These are phyloP conservation scores for Idris sp. DNA, from an alignment of 1,140 invertebrate species.

Conservation along the genomic window DNA sequence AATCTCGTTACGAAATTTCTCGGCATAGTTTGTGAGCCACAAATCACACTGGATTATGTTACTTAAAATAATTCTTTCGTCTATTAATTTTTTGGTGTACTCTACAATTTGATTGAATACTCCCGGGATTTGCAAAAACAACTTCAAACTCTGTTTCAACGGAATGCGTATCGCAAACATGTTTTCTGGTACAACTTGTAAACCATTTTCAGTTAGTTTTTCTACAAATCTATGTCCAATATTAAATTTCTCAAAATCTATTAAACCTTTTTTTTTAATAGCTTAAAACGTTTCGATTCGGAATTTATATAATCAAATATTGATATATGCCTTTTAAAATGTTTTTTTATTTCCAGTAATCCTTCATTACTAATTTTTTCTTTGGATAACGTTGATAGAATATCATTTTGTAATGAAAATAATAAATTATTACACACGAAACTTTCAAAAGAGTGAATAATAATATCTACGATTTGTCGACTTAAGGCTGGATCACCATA, in stretches of 20 bases:
- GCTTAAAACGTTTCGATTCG: constrained; percentile 28
- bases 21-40: constrained; percentile 56
- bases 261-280: constrained; percentile 37
- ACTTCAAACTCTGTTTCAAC: constrained; percentile 38
- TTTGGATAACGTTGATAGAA: constrained; percentile 4
- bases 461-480: constrained; percentile 17
- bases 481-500: constrained; percentile 18
- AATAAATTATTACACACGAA: constrained; percentile 20
- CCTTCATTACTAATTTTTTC: neutral
- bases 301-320: constrained; percentile 30
- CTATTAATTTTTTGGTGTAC: neutral
- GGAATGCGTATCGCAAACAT: constrained; percentile 34
- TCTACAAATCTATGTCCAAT: constrained; percentile 12
- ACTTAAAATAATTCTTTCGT: neutral
- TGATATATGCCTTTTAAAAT: constrained; percentile 15
- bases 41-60: constrained; percentile 66
- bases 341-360: constrained; percentile 3
- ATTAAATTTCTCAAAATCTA: constrained; percentile 23
- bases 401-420: constrained; percentile 22
- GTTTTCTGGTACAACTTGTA: constrained; percentile 2
- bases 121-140: constrained; percentile 43
- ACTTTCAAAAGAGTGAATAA: constrained; percentile 2
- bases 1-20: constrained; percentile 43
- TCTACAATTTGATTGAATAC: constrained; percentile 32
- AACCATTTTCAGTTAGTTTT: constrained; percentile 4